Percentiles rank a stretch among this genome's conserved stretches.
Evolutionary conservation across 2,113 vertebrate species (phyloP).

Genomic region (Epinephelus cyanopodus): DNA sequence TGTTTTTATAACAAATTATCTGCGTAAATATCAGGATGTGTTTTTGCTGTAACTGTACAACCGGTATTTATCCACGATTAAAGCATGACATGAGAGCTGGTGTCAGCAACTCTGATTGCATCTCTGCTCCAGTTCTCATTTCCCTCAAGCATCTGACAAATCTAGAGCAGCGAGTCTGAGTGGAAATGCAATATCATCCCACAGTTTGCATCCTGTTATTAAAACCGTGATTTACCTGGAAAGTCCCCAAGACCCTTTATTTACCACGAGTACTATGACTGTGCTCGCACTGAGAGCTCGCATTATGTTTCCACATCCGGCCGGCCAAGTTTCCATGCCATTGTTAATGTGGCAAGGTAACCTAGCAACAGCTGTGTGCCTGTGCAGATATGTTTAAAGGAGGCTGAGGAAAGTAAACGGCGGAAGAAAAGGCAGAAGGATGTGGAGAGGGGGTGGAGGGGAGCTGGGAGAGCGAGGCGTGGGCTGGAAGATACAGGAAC

Average conservation of each 20-base stretch:
- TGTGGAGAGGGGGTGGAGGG: background rate
- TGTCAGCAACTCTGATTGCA: constrained; percentile 64
- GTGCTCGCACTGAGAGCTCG: background rate
- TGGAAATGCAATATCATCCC: constrained; percentile 16
- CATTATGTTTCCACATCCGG: constrained; percentile 20
- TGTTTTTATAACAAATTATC: background rate
- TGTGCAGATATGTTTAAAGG: constrained; percentile 47
- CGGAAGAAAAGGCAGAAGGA: constrained; percentile 14
- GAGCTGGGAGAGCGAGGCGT: constrained; percentile 27
- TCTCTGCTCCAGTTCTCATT: constrained; percentile 50
- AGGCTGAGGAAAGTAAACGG: constrained; percentile 27
- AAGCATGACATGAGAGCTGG: constrained; percentile 24
- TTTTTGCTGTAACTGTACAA: constrained; percentile 33
- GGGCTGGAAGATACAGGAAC: constrained; percentile 35
- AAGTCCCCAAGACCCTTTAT: constrained; percentile 5
- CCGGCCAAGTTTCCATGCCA: constrained; percentile 20
- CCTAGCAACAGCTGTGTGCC: constrained; percentile 79
- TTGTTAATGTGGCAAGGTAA: constrained; percentile 61
- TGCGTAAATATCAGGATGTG: background rate
- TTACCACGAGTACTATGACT: background rate
- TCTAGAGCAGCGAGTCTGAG: constrained; percentile 37
- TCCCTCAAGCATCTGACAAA: constrained; percentile 48
- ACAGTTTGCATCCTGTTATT: constrained; percentile 44
- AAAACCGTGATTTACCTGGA: constrained; percentile 42
- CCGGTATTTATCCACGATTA: constrained; percentile 5